A percentile compares a stretch with the other conserved stretches of the same genome.
Conservation (phyloP, 1,140 invertebrate species). For the Drosophila nigrodunni region DNA sequence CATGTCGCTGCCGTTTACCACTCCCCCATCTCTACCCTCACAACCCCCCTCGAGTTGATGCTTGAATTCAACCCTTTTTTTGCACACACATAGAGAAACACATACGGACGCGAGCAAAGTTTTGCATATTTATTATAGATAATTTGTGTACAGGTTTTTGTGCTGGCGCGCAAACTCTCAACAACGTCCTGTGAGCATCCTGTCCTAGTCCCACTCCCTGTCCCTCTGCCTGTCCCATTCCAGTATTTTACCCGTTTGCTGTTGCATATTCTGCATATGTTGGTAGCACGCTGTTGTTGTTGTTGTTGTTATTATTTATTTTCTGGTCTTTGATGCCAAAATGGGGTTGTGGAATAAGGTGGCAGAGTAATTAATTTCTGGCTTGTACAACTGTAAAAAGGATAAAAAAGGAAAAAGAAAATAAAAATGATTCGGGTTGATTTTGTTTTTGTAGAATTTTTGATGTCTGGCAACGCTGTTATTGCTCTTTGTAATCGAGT, state of each 20-base stretch:
- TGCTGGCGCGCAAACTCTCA: constrained; percentile 80
- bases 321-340: constrained; percentile 4
- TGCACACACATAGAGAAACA: constrained; percentile 18
- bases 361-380: constrained; percentile 73
- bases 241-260: constrained; percentile 36
- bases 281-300: neutral
- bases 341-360: constrained; percentile 8
- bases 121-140: constrained; percentile 83
- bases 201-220: constrained; percentile 22
- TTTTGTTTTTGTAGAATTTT: constrained; percentile 39
- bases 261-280: constrained; percentile 56
- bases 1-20: constrained; percentile 54
- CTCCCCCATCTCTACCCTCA: neutral
- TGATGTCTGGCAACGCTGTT: constrained; percentile 70
- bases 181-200: constrained; percentile 59
- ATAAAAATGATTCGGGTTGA: constrained; percentile 35
- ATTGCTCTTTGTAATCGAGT: constrained; percentile 1
- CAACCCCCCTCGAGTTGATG: constrained; percentile 14
- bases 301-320: constrained; percentile 30
- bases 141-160: constrained; percentile 82
- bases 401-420: constrained; percentile 16
- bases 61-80: constrained; percentile 76
- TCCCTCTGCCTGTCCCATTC: constrained; percentile 28
- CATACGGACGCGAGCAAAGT: constrained; percentile 51
- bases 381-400: constrained; percentile 40